Conservation (phyloP, 2,888 invertebrate species). For the Aricia artaxerxes region DNA sequence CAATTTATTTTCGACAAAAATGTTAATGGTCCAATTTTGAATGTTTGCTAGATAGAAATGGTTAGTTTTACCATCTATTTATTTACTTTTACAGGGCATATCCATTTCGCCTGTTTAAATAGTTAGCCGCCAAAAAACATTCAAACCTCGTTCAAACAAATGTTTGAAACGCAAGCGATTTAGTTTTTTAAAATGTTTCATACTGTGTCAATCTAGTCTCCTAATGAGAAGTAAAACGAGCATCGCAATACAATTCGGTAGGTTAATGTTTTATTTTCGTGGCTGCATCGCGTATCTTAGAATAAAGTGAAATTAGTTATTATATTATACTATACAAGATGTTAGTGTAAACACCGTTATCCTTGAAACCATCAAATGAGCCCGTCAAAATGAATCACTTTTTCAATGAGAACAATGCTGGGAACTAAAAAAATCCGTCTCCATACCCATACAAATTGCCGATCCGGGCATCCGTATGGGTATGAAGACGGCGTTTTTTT, state of each 20-base stretch:
- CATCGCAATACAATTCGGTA: too few relatives aligned
- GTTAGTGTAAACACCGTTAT: too few relatives aligned
- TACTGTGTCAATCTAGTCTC: neutral
- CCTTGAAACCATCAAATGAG: too few relatives aligned
- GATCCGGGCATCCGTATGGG: too few relatives aligned
- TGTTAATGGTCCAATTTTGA: conserved; percentile 32
- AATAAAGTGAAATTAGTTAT: too few relatives aligned
- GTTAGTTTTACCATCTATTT: conserved; percentile 25
- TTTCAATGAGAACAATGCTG: too few relatives aligned
- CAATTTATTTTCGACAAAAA: conserved; percentile 32
- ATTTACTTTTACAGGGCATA: conserved; percentile 24
- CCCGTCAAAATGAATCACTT: too few relatives aligned
- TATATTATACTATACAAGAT: too few relatives aligned
- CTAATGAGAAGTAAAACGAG: neutral
- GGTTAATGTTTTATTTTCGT: neutral
- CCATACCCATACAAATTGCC: too few relatives aligned
- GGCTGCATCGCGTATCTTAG: neutral
- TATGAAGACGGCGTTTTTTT: too few relatives aligned
- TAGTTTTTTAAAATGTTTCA: neutral
- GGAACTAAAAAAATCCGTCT: too few relatives aligned
- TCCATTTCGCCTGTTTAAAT: conserved; percentile 23
- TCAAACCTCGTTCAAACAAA: conserved; percentile 2
- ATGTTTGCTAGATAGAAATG: conserved; percentile 24
- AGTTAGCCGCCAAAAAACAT: neutral
- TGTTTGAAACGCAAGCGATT: neutral